Conservation (phyloP, 2,888 invertebrate species). For the Clistopyga incitator region DNA sequence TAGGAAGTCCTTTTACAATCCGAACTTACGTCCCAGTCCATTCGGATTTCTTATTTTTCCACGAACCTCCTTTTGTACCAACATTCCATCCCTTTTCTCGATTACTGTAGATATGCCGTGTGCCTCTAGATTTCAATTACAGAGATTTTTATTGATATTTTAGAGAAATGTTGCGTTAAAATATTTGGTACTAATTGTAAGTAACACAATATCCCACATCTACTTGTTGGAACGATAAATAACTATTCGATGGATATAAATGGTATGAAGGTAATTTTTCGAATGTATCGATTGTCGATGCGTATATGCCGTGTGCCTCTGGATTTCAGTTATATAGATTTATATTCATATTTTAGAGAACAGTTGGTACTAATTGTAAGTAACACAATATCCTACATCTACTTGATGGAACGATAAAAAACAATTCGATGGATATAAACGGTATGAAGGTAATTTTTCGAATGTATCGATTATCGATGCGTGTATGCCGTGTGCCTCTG, state of each 20-base stretch:
- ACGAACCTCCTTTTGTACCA: slow-evolving; percentile 3
- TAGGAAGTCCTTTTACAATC: slow-evolving; percentile 49
- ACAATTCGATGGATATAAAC: too few relatives aligned
- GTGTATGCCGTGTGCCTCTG: background rate
- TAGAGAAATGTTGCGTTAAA: background rate
- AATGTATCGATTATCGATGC: too few relatives aligned
- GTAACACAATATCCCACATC: too few relatives aligned
- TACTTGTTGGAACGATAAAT: too few relatives aligned
- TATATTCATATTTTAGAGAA: background rate
- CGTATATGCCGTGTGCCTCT: background rate
- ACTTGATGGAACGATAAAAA: too few relatives aligned
- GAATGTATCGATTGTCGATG: too few relatives aligned
- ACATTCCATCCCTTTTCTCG: slow-evolving; percentile 26
- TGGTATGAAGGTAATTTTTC: too few relatives aligned
- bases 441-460: too few relatives aligned
- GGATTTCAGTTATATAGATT: background rate
- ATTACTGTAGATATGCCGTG: background rate
- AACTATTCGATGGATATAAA: too few relatives aligned
- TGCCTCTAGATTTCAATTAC: background rate
- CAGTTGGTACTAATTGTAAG: background rate
- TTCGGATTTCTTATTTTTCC: slow-evolving; percentile 17
- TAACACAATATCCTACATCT: too few relatives aligned
- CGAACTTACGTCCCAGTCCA: slow-evolving; percentile 10
- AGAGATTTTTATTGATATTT: background rate
- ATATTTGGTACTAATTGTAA: background rate